Evolutionary conservation across 2,113 vertebrate genomes (phyloP), one percentile per base, ranked within the genome.

Genomic region (Percina caprodes): DNA sequence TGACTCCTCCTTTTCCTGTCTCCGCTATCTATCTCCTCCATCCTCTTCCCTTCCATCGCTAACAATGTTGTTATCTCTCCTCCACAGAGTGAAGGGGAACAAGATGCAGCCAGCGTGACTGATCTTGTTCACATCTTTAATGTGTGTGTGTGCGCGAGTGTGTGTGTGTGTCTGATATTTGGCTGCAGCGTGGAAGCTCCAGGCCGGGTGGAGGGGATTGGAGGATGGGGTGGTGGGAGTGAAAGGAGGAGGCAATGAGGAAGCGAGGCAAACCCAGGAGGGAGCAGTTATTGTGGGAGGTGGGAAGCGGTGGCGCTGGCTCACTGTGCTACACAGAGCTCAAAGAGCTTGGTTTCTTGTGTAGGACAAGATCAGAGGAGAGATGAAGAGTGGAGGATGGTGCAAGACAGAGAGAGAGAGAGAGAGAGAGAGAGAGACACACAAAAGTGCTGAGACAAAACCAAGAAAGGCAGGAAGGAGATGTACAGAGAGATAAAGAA

Each of bases 401-500:
- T 7, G 55, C 69, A 77, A 87, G 49, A 33, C 69, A 24, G 33
- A 45, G 52, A 19, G n/a, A 11, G 19, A 11, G 51, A 14, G 18
- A 11, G 19, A 7, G 8, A 46, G 46, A n/a, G 46, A 16, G 69
- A 63, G 74, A 49, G 69, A 80, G 73, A 79, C 19, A 85, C 68
- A 71, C 10, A n/a, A 80, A 68, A 83, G 61, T 2, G 9, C 45
- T 46, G 48, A 71, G 65, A 83, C 58, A 66, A 80, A 91, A 70
- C 13, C 55, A 13, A 51, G 52, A 80, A 74, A 56, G 12, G 35
- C 49, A 68, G n/a, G 23, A 49, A 73, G 52, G 42, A 78, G 49
- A 88, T 79, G 55, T 35, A 72, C 33, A 33, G 48, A 85, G 48
- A 85, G 86, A 82, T 58, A 69, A 60, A 69, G 71, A 46, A 62